phyloP scores from a whole-genome alignment of 1,140 invertebrate genomes.

The Metaphire vulgaris region DNA sequence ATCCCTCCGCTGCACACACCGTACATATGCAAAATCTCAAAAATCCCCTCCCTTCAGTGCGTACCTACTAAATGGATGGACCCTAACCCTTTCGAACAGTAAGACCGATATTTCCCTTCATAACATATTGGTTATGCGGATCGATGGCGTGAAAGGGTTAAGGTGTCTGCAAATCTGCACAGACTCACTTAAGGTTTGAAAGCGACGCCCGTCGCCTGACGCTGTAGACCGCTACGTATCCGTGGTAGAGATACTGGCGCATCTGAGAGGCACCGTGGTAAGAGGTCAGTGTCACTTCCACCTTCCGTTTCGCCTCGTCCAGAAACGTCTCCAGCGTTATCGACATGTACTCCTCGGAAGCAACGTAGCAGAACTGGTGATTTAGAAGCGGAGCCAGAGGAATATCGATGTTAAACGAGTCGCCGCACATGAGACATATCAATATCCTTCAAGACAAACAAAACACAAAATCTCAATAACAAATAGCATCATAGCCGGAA shows the following conservation, averaged over 20 bases:
- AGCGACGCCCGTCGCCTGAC: conserved; percentile 89
- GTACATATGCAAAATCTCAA: too few species aligned
- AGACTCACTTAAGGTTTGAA: conserved; percentile 76
- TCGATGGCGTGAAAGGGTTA: too few species aligned
- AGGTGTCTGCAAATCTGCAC: too few species aligned
- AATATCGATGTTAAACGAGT: conserved; percentile 83
- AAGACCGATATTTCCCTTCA: too few species aligned
- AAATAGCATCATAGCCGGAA: too few species aligned
- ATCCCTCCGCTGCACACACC: too few species aligned
- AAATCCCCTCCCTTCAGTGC: too few species aligned
- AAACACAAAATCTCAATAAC: neutral
- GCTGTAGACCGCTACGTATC: conserved; percentile 91
- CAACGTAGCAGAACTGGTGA: conserved; percentile 76
- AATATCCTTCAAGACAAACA: conserved; percentile 60
- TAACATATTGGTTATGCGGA: too few species aligned
- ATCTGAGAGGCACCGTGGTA: conserved; percentile 74
- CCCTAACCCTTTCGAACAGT: too few species aligned
- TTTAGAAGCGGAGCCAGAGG: conserved; percentile 78
- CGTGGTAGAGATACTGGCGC: conserved; percentile 63
- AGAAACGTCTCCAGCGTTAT: conserved; percentile 84
- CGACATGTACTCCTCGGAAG: conserved; percentile 68
- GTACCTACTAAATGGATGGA: too few species aligned
- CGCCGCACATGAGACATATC: conserved; percentile 94
- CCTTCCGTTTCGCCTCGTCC: conserved; percentile 71
- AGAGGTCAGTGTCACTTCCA: conserved; percentile 88